Conservation (phyloP, 2,113 vertebrate species). For the Casuarius casuarius region DNA sequence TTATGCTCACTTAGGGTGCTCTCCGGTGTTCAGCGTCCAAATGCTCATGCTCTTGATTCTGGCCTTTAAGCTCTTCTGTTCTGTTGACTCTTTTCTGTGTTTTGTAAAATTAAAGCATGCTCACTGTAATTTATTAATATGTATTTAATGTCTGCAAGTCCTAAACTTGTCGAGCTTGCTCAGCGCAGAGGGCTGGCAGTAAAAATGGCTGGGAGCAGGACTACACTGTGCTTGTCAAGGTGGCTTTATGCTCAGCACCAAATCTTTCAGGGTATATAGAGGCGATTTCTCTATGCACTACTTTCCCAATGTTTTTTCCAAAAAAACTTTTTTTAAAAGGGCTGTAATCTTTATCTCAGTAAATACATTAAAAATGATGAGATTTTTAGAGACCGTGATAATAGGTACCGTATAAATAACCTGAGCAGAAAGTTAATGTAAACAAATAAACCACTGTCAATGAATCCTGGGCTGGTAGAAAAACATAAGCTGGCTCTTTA, state of each 20-base stretch:
- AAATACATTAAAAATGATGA: not conserved
- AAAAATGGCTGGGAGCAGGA: not conserved
- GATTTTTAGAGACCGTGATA: not conserved
- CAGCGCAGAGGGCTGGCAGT: not conserved
- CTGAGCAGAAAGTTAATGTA: not conserved
- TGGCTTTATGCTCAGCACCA: not conserved
- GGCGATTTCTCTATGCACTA: not conserved
- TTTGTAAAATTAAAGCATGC: not conserved
- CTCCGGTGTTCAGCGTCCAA: not conserved
- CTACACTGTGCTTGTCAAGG: not conserved
- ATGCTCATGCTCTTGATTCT: not conserved
- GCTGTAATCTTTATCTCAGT: not conserved
- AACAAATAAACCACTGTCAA: not conserved
- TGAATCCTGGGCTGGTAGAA: not conserved
- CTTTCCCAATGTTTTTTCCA: not conserved
- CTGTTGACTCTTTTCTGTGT: not conserved
- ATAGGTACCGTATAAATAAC: not conserved
- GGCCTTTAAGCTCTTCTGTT: not conserved
- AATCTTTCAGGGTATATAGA: not conserved
- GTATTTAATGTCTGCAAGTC: not conserved
- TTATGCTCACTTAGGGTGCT: conserved; percentile 21
- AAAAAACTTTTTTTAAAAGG: not conserved
- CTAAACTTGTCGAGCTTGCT: not conserved
- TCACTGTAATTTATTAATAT: not conserved
- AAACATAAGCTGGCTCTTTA: not conserved